A percentile compares a stretch with the other conserved stretches of the same genome.
These are phyloP conservation scores for Eristalis arbustorum DNA, from an alignment of 2,888 invertebrate species.

Conservation along the genomic window DNA sequence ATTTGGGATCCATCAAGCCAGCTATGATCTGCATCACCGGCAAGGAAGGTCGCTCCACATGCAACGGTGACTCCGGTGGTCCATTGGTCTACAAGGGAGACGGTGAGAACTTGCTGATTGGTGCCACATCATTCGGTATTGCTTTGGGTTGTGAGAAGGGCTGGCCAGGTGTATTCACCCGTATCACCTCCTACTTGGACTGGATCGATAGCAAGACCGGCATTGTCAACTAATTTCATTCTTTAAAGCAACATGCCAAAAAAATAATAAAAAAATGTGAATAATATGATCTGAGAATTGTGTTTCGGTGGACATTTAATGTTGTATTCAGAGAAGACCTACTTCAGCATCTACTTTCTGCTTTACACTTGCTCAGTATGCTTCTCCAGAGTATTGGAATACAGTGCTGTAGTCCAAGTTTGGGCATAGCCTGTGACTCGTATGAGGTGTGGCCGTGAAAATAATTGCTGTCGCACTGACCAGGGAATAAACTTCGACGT, in stretches of 20 bases:
- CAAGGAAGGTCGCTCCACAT: slow-evolving; percentile 76
- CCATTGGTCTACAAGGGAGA: slow-evolving; percentile 74
- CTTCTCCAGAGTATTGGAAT: too few relatives aligned
- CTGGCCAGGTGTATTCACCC: slow-evolving; percentile 78
- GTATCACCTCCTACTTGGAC: slow-evolving; percentile 75
- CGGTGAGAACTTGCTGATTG: slow-evolving; percentile 73
- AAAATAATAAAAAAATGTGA: too few relatives aligned
- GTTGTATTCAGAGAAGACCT: too few relatives aligned
- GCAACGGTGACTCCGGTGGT: slow-evolving; percentile 78
- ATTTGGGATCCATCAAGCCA: slow-evolving; percentile 44
- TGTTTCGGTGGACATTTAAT: too few relatives aligned
- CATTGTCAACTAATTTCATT: slow-evolving; percentile 10
- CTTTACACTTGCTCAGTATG: too few relatives aligned
- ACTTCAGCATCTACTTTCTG: too few relatives aligned
- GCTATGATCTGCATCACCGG: slow-evolving; percentile 79
- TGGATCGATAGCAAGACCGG: slow-evolving; percentile 74
- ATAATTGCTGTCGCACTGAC: too few relatives aligned
- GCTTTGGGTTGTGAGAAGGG: slow-evolving; percentile 76
- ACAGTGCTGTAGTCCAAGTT: too few relatives aligned
- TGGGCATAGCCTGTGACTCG: too few relatives aligned
- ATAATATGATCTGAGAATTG: too few relatives aligned
- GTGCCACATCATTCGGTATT: slow-evolving; percentile 77
- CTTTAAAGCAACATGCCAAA: background rate
- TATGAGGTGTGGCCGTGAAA: too few relatives aligned
- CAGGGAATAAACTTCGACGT: too few relatives aligned